Percentiles rank a stretch among this genome's conserved stretches.
phyloP scores from a whole-genome alignment of 2,113 vertebrate species.

The Rhinoptilus africanus region DNA sequence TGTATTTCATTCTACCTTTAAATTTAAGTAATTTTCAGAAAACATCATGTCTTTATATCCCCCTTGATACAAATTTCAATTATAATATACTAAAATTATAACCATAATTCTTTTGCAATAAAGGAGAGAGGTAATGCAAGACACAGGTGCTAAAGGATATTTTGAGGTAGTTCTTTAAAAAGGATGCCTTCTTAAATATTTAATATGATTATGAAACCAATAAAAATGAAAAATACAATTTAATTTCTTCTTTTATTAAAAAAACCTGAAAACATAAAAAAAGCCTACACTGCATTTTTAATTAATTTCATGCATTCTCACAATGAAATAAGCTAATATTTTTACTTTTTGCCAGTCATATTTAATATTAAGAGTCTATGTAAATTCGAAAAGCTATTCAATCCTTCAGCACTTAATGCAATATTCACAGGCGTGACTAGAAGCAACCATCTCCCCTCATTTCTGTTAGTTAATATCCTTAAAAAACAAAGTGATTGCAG shows the following conservation, averaged over 20 bases:
- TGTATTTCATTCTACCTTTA: neutral
- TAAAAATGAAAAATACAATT: neutral
- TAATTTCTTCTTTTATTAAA: neutral
- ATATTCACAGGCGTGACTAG: neutral
- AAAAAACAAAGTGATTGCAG: neutral
- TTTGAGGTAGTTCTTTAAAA: neutral
- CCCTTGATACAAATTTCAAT: neutral
- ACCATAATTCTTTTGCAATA: neutral
- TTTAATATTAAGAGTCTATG: neutral
- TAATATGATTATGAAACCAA: neutral
- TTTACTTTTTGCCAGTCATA: neutral
- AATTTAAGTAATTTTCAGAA: neutral
- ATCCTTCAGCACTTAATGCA: neutral
- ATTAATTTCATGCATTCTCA: neutral
- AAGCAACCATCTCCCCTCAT: neutral
- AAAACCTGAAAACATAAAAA: neutral
- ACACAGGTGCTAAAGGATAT: neutral
- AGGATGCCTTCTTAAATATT: neutral
- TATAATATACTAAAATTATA: neutral
- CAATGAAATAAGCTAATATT: neutral
- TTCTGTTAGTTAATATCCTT: neutral
- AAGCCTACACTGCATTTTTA: neutral
- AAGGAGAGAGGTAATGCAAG: neutral
- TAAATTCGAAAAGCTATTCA: neutral
- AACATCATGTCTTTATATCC: neutral